Evolutionary conservation across 1,140 invertebrate genomes (phyloP), one percentile per base, ranked within the genome.

Genomic region (Macrobrachium nipponense): DNA sequence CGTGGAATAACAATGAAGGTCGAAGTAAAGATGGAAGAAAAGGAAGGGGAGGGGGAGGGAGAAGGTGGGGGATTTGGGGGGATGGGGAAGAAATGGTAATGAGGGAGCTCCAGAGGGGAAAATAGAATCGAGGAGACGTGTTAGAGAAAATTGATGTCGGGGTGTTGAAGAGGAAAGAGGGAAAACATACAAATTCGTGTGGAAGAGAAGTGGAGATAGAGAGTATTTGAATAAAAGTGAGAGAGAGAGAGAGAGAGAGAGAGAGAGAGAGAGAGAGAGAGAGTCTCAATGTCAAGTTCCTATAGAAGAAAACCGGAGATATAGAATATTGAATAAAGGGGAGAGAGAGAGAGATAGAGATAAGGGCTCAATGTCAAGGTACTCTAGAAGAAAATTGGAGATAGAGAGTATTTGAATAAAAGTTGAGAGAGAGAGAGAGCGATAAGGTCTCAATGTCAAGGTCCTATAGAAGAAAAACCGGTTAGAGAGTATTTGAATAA

Each of bases 201-300:
- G 43, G 20, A 12, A 73, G 43, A 27, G 5, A 18, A 10, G 15
- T 60, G 27, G n/a, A 58, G 77, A 7, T 36, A 51, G 51, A 11
- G 75, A 18, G 51, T 5, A 51, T 20, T 8, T 12, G 60, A 36
- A 60, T 36, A 43, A 70, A n/a, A 36, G 79, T 51, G 62, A n/a
- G 64, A 64, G 62, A 80, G 36, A 64, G 62, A 68, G 62, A 64
- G 79, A 70, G 62, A 43, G 60, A 68, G 62, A 64, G 60, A 68
- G 62, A 51, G 62, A 64, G 62, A 64, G 62, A 51, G 62, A 64
- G 62, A 80, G 62, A n/a, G 43, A 62, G 77, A 43, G 77, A 61
- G 20, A 43, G 27, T n/a, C n/a, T n/a, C n/a, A n/a, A n/a, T n/a
- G n/a, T n/a, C 8, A 20, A 73, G 20, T 10, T 14, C 8, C 14